Percentiles rank a stretch among this genome's conserved stretches.
These are phyloP conservation scores for Onchidella celtica DNA, from an alignment of 2,888 invertebrate genomes.

Conservation along the genomic window DNA sequence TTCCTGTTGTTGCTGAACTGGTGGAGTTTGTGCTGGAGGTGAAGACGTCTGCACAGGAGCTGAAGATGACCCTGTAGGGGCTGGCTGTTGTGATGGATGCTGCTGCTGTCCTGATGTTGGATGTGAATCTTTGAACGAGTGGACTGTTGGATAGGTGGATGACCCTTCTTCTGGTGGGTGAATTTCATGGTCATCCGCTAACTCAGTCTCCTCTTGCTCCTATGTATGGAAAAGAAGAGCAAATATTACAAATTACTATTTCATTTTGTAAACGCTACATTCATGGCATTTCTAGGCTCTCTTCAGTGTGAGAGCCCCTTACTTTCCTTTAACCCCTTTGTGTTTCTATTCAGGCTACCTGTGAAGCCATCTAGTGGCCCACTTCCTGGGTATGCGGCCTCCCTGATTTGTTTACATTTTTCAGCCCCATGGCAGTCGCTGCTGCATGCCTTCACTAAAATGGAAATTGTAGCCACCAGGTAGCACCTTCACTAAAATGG, in stretches of 20 bases:
- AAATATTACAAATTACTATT: neutral
- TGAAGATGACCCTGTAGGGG: neutral
- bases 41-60: slow-evolving; percentile 32
- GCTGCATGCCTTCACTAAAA: too few species aligned
- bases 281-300: too few species aligned
- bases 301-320: too few species aligned
- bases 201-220: slow-evolving; percentile 55
- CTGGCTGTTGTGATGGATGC: slow-evolving; percentile 28
- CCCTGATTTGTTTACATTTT: too few species aligned
- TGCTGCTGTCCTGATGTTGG: neutral
- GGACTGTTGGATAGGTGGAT: slow-evolving; percentile 36
- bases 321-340: too few species aligned
- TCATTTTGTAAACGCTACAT: too few species aligned
- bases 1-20: neutral
- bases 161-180: slow-evolving; percentile 44
- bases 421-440: too few species aligned
- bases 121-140: slow-evolving; percentile 16
- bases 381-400: too few species aligned
- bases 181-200: slow-evolving; percentile 49
- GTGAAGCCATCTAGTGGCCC: too few species aligned
- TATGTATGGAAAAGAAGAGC: neutral
- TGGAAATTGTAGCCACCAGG: too few species aligned
- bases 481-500: too few species aligned
- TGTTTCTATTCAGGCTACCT: too few species aligned
- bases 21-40: neutral